These are phyloP conservation scores for Microtus richardsoni DNA, from an alignment of 2,113 vertebrate genomes.

Conservation along the genomic window DNA sequence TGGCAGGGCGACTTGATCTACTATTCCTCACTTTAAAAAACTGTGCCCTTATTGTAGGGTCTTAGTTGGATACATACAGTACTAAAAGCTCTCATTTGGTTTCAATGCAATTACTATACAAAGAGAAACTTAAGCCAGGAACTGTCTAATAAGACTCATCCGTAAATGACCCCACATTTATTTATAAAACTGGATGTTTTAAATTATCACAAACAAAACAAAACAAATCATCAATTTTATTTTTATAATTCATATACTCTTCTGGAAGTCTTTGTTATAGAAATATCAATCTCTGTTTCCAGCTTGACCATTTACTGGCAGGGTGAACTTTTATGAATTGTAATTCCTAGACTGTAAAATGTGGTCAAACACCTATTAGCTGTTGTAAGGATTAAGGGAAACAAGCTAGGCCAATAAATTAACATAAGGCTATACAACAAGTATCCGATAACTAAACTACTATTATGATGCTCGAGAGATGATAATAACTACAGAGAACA, in stretches of 20 bases:
- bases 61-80: background rate
- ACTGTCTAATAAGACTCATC: background rate
- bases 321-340: background rate
- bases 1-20: rapidly evolving
- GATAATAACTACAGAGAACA: background rate
- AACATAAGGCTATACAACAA: background rate
- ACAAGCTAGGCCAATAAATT: background rate
- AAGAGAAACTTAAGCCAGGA: background rate
- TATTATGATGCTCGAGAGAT: background rate
- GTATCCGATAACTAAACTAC: background rate
- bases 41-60: background rate
- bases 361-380: background rate
- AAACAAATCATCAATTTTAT: background rate
- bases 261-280: background rate
- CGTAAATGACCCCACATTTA: background rate
- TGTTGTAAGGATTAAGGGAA: background rate
- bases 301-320: background rate
- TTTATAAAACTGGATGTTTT: background rate
- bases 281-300: background rate
- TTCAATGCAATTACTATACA: background rate
- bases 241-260: background rate
- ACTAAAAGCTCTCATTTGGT: background rate
- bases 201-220: background rate
- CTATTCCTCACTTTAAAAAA: background rate
- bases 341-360: background rate